Base-by-base conservation (phyloP, 2,888 invertebrate species). In the Netelia fuscicornis region DNA sequence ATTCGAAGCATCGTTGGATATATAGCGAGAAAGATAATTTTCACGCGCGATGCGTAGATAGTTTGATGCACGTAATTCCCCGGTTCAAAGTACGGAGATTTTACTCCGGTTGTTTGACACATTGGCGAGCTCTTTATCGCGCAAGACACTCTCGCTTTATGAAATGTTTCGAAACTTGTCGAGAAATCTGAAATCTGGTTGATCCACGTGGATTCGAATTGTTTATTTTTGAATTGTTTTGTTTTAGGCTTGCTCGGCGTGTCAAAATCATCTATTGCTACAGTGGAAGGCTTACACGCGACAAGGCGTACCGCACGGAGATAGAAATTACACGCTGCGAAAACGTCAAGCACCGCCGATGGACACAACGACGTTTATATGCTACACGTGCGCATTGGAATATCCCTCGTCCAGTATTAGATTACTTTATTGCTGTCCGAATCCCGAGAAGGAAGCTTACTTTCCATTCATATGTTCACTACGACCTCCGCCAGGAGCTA, bases 391-490 rank as follows among this genome's bases (percentile, higher is more conserved):
- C 94, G 97, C 97, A 62, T 95, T 96, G 89, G 96, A 97, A 92
- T 97, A 97, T 92, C 96, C 97, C 83, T 97, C 97, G 83, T 96
- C 97, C 88, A 97, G 97, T 93, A 95, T 97, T 91, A 95, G 98
- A 86, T 95, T 98, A 89, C 95, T 98, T 81, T 98, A 98, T 94
- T 97, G 97, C 94, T 97, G 97, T 92, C 96, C 97, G 75, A 97
- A 98, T 94, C 96, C 97, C 0, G 98, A 98, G 92, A 95, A 97
- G 82, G 98, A 98, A 94, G 97, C 98, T 75, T 98, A 97, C 94
- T 98, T 97, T 94, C 98, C 98, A 13, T 98, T 98, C 94, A 97
- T 98, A 84, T 97, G 97, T 91, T 96, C 96, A 89, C 94, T 98
- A 91, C 96, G 96, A 94, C 96, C 97, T 83, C 97, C 97, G 87